A percentile compares a stretch with the other conserved stretches of the same genome.
Conservation (phyloP, 2,113 vertebrate species). For the Stictonetta naevosa region DNA sequence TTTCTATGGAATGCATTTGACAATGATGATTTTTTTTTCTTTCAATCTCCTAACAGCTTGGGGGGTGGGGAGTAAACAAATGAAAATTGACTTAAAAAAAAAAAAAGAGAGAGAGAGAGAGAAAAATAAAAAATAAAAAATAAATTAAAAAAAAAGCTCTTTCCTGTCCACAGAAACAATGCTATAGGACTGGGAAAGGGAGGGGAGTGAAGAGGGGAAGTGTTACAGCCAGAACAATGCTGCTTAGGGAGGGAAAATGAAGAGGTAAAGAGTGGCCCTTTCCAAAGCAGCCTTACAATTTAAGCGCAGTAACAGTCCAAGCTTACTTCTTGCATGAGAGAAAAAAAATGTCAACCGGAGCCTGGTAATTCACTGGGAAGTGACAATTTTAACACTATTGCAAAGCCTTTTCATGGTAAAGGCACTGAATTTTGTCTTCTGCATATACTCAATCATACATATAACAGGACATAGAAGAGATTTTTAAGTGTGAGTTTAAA, state of each 20-base stretch:
- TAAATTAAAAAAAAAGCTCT: neutral
- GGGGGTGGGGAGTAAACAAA: neutral
- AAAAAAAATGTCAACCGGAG: rapidly evolving
- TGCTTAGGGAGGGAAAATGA: neutral
- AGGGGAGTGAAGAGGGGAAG: rapidly evolving
- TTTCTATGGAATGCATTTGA: neutral
- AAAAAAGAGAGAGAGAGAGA: too few relatives aligned
- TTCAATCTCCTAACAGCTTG: neutral
- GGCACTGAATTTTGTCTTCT: neutral
- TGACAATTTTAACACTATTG: neutral
- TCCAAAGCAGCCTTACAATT: neutral
- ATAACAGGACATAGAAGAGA: neutral
- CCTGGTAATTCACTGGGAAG: neutral
- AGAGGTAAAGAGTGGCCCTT: neutral
- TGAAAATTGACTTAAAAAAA: too few relatives aligned
- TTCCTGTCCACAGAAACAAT: neutral
- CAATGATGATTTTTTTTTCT: neutral
- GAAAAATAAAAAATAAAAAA: too few relatives aligned
- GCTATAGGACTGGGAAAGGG: neutral
- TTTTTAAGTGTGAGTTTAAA: neutral
- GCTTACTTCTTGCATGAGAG: neutral
- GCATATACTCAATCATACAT: rapidly evolving
- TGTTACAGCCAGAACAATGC: neutral
- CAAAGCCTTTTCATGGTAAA: neutral
- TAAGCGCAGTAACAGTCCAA: neutral